Percentiles rank a stretch among this genome's conserved stretches.
Evolutionary conservation across 2,888 invertebrate genomes (phyloP).

Genomic region (Strigamia crassipes): DNA sequence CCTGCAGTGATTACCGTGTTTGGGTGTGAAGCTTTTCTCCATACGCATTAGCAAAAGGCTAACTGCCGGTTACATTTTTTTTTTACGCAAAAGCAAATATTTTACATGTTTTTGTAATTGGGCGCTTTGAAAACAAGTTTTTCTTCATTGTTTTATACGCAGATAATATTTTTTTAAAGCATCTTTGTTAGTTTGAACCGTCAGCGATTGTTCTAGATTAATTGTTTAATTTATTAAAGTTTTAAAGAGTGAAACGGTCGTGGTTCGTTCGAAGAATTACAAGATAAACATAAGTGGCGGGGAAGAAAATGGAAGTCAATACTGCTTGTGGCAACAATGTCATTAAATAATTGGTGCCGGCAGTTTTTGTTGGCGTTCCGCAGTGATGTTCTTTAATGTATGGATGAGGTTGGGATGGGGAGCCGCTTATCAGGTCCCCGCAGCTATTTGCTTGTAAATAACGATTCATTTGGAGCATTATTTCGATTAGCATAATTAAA

Average conservation of each 20-base stretch:
- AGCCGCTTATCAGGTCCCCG: constrained; percentile 42
- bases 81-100: not conserved
- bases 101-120: not conserved
- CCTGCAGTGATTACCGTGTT: constrained; percentile 2
- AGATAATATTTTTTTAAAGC: not conserved
- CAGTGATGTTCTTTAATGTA: constrained; percentile 36
- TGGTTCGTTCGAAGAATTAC: constrained; percentile 18
- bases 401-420: constrained; percentile 42
- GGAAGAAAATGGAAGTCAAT: constrained; percentile 36
- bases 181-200: not conserved
- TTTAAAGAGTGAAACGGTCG: not conserved
- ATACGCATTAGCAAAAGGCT: not conserved
- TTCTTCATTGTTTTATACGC: not conserved
- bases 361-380: constrained; percentile 42
- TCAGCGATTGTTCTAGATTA: not conserved
- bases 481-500: constrained; percentile 42
- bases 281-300: constrained; percentile 12
- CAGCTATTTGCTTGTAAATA: constrained; percentile 42
- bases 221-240: constrained; percentile 23
- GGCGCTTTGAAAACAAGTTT: not conserved
- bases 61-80: constrained; percentile 1
- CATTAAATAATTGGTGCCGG: constrained; percentile 39
- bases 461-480: constrained; percentile 40
- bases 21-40: constrained; percentile 19
- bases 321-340: constrained; percentile 27